Conservation (phyloP, 2,888 invertebrate species). For the Cylloceria caligata region DNA sequence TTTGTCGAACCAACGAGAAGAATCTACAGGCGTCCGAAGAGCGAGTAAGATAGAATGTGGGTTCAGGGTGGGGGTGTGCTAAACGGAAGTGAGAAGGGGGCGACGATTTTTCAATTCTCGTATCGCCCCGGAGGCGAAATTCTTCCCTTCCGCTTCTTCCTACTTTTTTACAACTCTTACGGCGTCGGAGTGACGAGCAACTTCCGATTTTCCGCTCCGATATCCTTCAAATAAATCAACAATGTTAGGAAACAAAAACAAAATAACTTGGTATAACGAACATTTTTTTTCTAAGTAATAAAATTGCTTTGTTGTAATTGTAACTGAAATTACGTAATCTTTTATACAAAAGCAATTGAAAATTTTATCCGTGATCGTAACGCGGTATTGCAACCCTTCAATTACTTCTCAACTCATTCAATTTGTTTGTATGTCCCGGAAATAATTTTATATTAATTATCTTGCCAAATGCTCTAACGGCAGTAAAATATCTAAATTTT, state of each 20-base stretch:
- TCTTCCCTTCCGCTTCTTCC: slow-evolving; percentile 55
- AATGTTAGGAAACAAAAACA: neutral
- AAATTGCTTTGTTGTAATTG: too few species aligned
- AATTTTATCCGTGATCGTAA: too few species aligned
- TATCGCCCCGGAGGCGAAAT: slow-evolving; percentile 50
- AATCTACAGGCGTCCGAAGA: slow-evolving; percentile 57
- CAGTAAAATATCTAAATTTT: too few species aligned
- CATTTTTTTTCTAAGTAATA: too few species aligned
- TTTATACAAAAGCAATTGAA: too few species aligned
- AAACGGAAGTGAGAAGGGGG: slow-evolving; percentile 59
- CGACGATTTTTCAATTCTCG: slow-evolving; percentile 66
- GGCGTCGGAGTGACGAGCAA: slow-evolving; percentile 21
- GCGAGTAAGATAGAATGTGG: slow-evolving; percentile 52
- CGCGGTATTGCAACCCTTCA: too few species aligned
- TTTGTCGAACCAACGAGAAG: slow-evolving; percentile 65
- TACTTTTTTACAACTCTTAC: slow-evolving; percentile 35
- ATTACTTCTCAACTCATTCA: too few species aligned
- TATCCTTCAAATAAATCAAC: slow-evolving; percentile 49
- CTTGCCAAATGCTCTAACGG: too few species aligned
- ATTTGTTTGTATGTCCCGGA: too few species aligned
- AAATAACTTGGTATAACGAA: neutral
- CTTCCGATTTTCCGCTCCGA: slow-evolving; percentile 54
- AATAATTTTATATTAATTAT: too few species aligned
- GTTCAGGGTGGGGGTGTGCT: slow-evolving; percentile 25
- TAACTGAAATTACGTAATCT: too few species aligned